These are phyloP conservation scores for Bos indicus DNA, from an alignment of 2,113 vertebrate species.

Conservation along the genomic window DNA sequence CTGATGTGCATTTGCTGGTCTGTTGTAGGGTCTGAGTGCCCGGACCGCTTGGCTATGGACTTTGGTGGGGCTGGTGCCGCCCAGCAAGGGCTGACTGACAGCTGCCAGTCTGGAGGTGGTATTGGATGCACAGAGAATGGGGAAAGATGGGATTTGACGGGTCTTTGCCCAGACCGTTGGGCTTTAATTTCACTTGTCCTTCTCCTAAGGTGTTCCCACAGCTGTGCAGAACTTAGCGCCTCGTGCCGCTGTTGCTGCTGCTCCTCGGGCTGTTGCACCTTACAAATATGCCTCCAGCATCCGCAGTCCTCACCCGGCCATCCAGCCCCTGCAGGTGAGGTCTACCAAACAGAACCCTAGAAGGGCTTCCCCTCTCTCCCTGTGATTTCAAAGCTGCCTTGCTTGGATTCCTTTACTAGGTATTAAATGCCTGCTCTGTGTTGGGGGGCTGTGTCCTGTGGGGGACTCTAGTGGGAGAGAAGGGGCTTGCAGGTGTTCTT, in stretches of 20 bases:
- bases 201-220: constrained; percentile 77
- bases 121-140: constrained; percentile 69
- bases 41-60: constrained; percentile 76
- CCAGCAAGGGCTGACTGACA: constrained; percentile 69
- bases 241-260: constrained; percentile 87
- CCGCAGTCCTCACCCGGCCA: constrained; percentile 91
- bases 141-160: constrained; percentile 69
- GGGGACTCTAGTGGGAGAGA: not conserved
- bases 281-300: constrained; percentile 95
- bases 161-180: constrained; percentile 47
- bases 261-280: constrained; percentile 90
- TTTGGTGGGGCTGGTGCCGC: constrained; percentile 72
- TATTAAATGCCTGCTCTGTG: not conserved
- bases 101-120: constrained; percentile 62
- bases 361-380: not conserved
- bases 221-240: constrained; percentile 87
- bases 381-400: not conserved
- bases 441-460: not conserved
- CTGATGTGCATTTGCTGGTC: constrained; percentile 76
- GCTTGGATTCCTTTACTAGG: not conserved
- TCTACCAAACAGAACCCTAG: not conserved
- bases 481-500: not conserved
- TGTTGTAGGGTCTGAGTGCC: constrained; percentile 76
- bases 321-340: constrained; percentile 94
- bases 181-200: constrained; percentile 44